Evolutionary conservation across 2,888 invertebrate species (phyloP).

Genomic region (Ophion ventricosus): DNA sequence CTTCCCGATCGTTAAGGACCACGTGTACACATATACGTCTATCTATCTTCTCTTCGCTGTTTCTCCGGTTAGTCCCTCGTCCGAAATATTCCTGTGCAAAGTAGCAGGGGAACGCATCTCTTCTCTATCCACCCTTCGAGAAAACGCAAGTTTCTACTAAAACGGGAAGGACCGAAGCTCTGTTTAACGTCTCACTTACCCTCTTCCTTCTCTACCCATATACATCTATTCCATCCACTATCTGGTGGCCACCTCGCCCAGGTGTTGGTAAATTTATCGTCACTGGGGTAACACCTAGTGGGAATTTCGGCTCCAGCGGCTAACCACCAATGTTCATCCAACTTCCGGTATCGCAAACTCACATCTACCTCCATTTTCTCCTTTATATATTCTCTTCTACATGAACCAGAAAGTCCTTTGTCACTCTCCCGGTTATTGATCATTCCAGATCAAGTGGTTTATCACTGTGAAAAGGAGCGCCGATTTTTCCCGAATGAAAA

Average conservation of each 20-base stretch:
- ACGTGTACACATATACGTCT: slow-evolving; percentile 6
- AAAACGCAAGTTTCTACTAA: slow-evolving; percentile 12
- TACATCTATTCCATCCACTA: slow-evolving; percentile 15
- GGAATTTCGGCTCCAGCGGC: slow-evolving; percentile 41
- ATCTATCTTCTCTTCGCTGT: background rate
- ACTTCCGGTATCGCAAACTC: slow-evolving; percentile 38
- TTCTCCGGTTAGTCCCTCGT: slow-evolving; percentile 4
- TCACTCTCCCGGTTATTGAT: slow-evolving; percentile 4
- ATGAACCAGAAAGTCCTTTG: background rate
- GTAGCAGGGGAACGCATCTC: slow-evolving; percentile 20
- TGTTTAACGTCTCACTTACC: slow-evolving; percentile 43
- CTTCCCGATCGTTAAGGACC: slow-evolving; percentile 17
- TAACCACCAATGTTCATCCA: slow-evolving; percentile 42
- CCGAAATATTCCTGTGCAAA: slow-evolving; percentile 23
- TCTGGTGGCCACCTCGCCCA: slow-evolving; percentile 15
- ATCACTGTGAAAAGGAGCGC: background rate
- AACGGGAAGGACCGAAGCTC: slow-evolving; percentile 24
- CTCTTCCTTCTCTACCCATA: slow-evolving; percentile 18
- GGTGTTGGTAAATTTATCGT: slow-evolving; percentile 58
- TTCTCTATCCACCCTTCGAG: slow-evolving; percentile 3
- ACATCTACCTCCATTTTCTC: slow-evolving; percentile 1
- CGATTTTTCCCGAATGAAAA: background rate
- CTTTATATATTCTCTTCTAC: background rate
- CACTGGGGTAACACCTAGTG: slow-evolving; percentile 28
- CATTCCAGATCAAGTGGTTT: background rate